Percentiles rank a stretch among this genome's conserved stretches.
phyloP scores from a whole-genome alignment of 2,888 invertebrate genomes.

The Acanthoscelides obtectus region DNA sequence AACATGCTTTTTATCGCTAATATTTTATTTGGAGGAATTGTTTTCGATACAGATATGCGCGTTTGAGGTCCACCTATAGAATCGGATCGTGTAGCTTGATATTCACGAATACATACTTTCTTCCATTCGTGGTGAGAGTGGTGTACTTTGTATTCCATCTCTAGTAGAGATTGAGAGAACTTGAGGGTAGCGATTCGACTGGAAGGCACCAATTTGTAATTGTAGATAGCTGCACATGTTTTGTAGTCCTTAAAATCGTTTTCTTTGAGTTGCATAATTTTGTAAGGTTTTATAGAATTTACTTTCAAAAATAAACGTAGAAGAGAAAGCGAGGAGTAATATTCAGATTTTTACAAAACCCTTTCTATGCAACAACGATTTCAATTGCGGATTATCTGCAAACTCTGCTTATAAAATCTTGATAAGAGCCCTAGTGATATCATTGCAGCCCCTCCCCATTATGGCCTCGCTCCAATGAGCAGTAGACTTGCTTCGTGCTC shows the following conservation, averaged over 20 bases:
- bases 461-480: slow-evolving; percentile 26
- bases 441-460: slow-evolving; percentile 27
- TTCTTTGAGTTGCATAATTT: slow-evolving; percentile 7
- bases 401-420: slow-evolving; percentile 22
- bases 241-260: slow-evolving; percentile 6
- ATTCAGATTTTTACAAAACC: slow-evolving; percentile 4
- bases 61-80: slow-evolving; percentile 6
- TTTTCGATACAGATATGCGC: slow-evolving; percentile 8
- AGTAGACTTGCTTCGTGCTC: slow-evolving; percentile 29
- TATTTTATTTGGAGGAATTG: slow-evolving; percentile 6
- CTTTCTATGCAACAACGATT: slow-evolving; percentile 4
- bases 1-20: slow-evolving; percentile 7
- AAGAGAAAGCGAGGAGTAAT: slow-evolving; percentile 7
- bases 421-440: slow-evolving; percentile 25
- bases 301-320: slow-evolving; percentile 4
- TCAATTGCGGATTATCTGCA: slow-evolving; percentile 12
- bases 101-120: slow-evolving; percentile 9
- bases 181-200: slow-evolving; percentile 3
- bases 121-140: slow-evolving; percentile 4
- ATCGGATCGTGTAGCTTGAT: slow-evolving; percentile 4
- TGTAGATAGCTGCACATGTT: slow-evolving; percentile 5
- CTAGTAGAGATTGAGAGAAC: slow-evolving; percentile 3
- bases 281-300: slow-evolving; percentile 3
- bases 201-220: slow-evolving; percentile 3
- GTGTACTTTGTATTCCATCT: slow-evolving; percentile 6